Conservation (phyloP, 2,113 vertebrate genomes). For the Lates calcarifer region DNA sequence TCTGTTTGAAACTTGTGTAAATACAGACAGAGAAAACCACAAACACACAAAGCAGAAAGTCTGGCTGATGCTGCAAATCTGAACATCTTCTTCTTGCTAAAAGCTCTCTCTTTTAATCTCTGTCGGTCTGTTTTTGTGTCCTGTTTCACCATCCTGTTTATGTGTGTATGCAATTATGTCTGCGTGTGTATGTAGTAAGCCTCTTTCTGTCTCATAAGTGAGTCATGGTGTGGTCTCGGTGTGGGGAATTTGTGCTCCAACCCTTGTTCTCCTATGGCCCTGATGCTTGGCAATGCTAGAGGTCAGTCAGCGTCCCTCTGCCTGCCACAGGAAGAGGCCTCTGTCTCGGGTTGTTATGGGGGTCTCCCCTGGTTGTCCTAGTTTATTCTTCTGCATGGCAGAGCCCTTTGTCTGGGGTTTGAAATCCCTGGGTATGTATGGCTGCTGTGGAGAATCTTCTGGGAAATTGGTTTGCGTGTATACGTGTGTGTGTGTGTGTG, state of each 20-base stretch:
- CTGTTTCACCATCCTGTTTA: constrained; percentile 64
- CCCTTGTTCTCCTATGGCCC: constrained; percentile 42
- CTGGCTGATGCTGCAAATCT: constrained; percentile 33
- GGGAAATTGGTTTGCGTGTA: constrained; percentile 50
- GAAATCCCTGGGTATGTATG: constrained; percentile 56
- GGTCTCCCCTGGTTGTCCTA: constrained; percentile 52
- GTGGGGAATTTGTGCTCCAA: constrained; percentile 38
- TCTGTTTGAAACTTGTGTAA: constrained; percentile 53
- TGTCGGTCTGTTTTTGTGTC: constrained; percentile 43
- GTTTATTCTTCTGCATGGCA: constrained; percentile 72
- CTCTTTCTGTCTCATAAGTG: constrained; percentile 57
- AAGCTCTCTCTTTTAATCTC: constrained; percentile 57
- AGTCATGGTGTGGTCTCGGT: constrained; percentile 61
- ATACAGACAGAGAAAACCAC: constrained; percentile 54
- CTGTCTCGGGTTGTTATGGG: constrained; percentile 35
- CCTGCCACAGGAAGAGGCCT: constrained; percentile 66
- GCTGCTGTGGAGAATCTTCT: constrained; percentile 64
- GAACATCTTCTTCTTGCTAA: constrained; percentile 48
- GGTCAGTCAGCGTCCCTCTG: constrained; percentile 61
- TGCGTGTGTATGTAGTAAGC: constrained; percentile 43
- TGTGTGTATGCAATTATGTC: constrained; percentile 59
- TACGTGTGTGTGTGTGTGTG: constrained; percentile 30
- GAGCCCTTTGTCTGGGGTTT: constrained; percentile 68
- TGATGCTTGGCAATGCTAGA: constrained; percentile 48
- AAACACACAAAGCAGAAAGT: constrained; percentile 29